Evolutionary conservation across 2,797 vertebrate species (phyloP), one percentile per base, ranked within the genome.

Genomic region (Hoplostethus mediterraneus): DNA sequence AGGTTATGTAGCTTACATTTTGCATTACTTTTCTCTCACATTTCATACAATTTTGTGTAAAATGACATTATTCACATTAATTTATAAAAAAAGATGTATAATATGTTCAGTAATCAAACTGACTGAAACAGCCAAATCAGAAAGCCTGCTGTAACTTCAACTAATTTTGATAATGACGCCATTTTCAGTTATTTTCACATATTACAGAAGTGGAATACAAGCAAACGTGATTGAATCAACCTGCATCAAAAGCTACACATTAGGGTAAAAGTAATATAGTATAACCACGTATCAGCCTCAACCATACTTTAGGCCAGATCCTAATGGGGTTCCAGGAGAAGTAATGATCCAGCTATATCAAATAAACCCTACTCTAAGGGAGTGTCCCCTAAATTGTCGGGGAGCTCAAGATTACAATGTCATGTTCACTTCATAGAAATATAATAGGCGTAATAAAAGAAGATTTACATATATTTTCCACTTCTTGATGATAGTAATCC

Each of bases 11-110:
- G 85, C 87, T 89, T 74, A 87, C 88, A 92, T 80, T 81, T 90
- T 91, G 76, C 81, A 71, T 87, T 81, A 87, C 85, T 83, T 84
- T 92, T 91, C 90, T 87, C 80, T 87, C 86, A 88, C 80, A 60
- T 90, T 90, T 93, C 90, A 87, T 91, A 93, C 82, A 87, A 63
- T 88, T 92, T 88, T 89, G 82, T 94, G 87, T 91, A 92, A 94
- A 94, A 94, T 92, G 78, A 90, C 88, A 91, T 84, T 90, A 91
- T 94, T 94, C 89, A 95, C 92, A 94, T 91, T 90, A 74, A 81
- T 89, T 87, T 87, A 88, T 88, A 75, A 86, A 91, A 91, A 94
- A 92, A 90, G 68, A 92, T 79, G 77, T 77, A 84, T 91, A 91
- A 84, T 91, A 91, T 92, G 88, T 86, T 89, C 81, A 82, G 76